phyloP scores from a whole-genome alignment of 2,113 vertebrate species.

The Felis chaus region DNA sequence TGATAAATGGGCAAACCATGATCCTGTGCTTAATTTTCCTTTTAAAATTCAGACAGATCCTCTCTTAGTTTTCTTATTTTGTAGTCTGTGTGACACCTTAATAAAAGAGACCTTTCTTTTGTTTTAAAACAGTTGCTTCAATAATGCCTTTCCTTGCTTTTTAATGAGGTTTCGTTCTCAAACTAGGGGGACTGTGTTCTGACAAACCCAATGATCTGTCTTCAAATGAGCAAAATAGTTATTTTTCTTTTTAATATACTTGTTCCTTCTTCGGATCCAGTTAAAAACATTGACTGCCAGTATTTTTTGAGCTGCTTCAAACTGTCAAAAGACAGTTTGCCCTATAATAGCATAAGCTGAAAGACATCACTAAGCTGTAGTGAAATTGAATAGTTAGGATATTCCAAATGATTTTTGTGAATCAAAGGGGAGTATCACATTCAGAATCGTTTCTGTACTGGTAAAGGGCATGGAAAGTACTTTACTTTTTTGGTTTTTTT shows the following conservation, averaged over 20 bases:
- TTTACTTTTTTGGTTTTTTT: not conserved
- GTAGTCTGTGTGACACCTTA: not conserved
- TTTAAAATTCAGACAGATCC: conserved; percentile 47
- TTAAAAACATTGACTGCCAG: not conserved
- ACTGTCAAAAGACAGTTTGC: conserved; percentile 31
- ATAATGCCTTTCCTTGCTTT: not conserved
- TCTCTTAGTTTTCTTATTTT: conserved; percentile 28
- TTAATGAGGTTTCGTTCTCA: not conserved
- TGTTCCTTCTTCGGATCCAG: not conserved
- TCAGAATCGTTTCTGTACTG: not conserved
- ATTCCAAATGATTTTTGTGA: conserved; percentile 7
- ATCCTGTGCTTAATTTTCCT: conserved; percentile 38
- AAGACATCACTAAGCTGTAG: not conserved
- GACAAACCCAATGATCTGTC: not conserved
- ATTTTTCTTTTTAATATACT: not conserved
- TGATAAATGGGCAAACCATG: conserved; percentile 13
- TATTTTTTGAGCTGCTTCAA: not conserved
- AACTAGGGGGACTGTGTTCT: not conserved
- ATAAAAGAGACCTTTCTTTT: not conserved
- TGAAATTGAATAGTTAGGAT: not conserved
- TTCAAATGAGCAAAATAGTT: not conserved
- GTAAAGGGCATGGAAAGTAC: not conserved
- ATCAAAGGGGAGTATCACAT: not conserved
- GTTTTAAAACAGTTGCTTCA: not conserved
- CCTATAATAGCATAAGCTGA: not conserved